phyloP scores from a whole-genome alignment of 2,113 vertebrate genomes.

The Perca schrenkii region DNA sequence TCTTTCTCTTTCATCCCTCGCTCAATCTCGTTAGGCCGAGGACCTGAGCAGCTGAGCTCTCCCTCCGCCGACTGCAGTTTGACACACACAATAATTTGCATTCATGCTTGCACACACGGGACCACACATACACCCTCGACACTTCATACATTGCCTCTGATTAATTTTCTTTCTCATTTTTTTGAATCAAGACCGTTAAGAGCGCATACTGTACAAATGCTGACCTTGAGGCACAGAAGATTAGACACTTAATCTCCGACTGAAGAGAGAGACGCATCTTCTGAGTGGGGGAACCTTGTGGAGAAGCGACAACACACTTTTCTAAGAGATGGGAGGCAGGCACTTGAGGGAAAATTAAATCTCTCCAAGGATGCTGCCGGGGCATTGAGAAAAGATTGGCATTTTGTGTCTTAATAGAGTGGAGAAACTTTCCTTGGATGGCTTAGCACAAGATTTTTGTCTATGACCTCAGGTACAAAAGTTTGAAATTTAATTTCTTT shows the following conservation, averaged over 20 bases:
- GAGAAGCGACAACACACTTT: constrained; percentile 67
- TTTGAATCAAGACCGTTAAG: constrained; percentile 76
- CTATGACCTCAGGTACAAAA: constrained; percentile 18
- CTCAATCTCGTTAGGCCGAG: constrained; percentile 52
- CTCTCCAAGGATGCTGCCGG: constrained; percentile 77
- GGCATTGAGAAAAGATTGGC: constrained; percentile 67
- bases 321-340: constrained; percentile 71
- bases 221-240: constrained; percentile 78
- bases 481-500: constrained; percentile 40
- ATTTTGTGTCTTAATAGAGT: constrained; percentile 67
- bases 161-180: constrained; percentile 74
- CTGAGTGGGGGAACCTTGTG: constrained; percentile 75
- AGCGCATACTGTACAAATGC: constrained; percentile 55
- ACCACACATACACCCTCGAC: constrained; percentile 28
- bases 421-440: constrained; percentile 24
- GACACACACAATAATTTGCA: constrained; percentile 40
- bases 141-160: constrained; percentile 53
- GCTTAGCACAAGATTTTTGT: constrained; percentile 14
- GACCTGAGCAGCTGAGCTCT: constrained; percentile 72
- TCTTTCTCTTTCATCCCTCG: constrained; percentile 82
- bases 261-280: constrained; percentile 72
- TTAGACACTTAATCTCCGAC: constrained; percentile 75
- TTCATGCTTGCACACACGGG: constrained; percentile 19
- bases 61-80: constrained; percentile 47
- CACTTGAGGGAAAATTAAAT: constrained; percentile 83